Evolutionary conservation across 2,888 invertebrate genomes (phyloP).

Genomic region (Athalia cordata): DNA sequence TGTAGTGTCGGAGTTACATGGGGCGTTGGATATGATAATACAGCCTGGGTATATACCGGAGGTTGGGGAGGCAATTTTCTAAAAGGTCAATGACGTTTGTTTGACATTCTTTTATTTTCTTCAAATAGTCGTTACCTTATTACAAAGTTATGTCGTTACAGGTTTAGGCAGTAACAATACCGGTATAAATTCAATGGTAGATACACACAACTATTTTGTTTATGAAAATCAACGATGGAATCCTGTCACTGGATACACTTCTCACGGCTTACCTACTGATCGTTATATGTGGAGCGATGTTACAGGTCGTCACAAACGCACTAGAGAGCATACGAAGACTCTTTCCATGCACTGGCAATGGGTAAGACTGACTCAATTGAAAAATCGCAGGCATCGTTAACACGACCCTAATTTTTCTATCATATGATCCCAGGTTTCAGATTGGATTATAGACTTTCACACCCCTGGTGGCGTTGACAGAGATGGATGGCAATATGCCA

Average conservation of each 20-base stretch:
- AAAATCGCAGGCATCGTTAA: not conserved
- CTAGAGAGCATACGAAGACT: conserved; percentile 89
- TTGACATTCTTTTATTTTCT: conserved; percentile 13
- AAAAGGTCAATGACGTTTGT: conserved; percentile 75
- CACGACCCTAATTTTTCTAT: not conserved
- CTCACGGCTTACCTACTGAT: conserved; percentile 90
- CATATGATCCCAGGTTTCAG: conserved; percentile 79
- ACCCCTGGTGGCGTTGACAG: conserved; percentile 92
- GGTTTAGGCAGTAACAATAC: conserved; percentile 76
- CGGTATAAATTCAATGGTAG: conserved; percentile 85
- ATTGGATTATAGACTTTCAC: conserved; percentile 95
- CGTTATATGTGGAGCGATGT: conserved; percentile 94
- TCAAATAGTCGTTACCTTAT: conserved; percentile 21
- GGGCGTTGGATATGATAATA: conserved; percentile 92
- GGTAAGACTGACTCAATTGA: conserved; percentile 74
- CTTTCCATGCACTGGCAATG: conserved; percentile 93
- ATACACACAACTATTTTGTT: conserved; percentile 90
- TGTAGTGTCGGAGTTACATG: conserved; percentile 89
- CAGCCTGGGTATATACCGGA: conserved; percentile 92
- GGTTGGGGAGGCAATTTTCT: conserved; percentile 91
- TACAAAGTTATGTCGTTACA: conserved; percentile 52
- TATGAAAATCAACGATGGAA: conserved; percentile 98
- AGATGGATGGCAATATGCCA: conserved; percentile 97
- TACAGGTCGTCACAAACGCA: conserved; percentile 88
- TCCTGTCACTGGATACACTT: conserved; percentile 91